phyloP scores from a whole-genome alignment of 1,140 invertebrate genomes.

The Lethocerus indicus region DNA sequence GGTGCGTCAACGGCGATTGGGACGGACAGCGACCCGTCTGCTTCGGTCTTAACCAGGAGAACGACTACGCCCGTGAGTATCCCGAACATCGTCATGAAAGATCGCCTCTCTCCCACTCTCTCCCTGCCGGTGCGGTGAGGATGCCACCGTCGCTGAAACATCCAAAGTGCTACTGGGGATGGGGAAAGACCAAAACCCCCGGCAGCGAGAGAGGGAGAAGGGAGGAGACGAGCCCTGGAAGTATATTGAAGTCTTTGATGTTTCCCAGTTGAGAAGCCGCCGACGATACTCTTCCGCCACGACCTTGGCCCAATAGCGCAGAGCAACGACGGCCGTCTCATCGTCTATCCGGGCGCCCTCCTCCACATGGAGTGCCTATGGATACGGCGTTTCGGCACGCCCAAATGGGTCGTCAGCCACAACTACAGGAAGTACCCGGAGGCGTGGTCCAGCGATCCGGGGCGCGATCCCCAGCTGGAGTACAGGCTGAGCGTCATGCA shows the following conservation, averaged over 20 bases:
- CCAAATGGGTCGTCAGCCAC: conserved; percentile 64
- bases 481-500: conserved; percentile 65
- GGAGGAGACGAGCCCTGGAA: no score
- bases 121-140: no score
- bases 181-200: no score
- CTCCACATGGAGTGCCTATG: conserved; percentile 75
- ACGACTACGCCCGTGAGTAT: conserved; percentile 61
- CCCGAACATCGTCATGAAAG: background rate
- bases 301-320: conserved; percentile 67
- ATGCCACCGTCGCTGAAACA: no score
- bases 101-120: no score
- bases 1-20: conserved; percentile 60
- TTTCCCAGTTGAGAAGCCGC: conserved; percentile 58
- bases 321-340: conserved; percentile 64
- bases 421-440: conserved; percentile 54
- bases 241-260: no score
- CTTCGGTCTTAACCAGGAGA: conserved; percentile 64
- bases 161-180: no score
- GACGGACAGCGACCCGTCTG: conserved; percentile 57
- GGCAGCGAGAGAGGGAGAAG: no score
- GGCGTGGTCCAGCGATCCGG: conserved; percentile 66
- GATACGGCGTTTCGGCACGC: conserved; percentile 65
- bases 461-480: conserved; percentile 56
- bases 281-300: conserved; percentile 67
- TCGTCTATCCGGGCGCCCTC: conserved; percentile 69